Conservation (phyloP, 2,888 invertebrate species). For the Synergus laeviventris region DNA sequence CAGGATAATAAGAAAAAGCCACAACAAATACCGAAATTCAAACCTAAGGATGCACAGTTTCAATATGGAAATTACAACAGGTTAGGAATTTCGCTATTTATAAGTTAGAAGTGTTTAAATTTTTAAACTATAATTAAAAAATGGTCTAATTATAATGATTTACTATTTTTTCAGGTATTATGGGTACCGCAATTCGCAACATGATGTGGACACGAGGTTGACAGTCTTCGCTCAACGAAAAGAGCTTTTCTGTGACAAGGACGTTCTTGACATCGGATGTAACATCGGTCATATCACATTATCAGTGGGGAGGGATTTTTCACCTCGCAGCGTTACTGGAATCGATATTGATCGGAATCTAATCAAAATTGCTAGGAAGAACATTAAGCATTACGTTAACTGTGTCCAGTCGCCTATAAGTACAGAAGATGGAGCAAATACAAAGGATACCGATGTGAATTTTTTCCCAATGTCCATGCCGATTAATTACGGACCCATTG, state of each 20-base stretch:
- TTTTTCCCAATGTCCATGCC: slow-evolving; percentile 93
- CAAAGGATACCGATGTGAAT: slow-evolving; percentile 67
- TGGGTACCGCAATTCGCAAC: slow-evolving; percentile 92
- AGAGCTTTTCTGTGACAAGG: slow-evolving; percentile 91
- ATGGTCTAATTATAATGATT: background rate
- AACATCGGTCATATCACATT: slow-evolving; percentile 97
- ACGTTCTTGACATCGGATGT: slow-evolving; percentile 97
- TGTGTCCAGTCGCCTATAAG: slow-evolving; percentile 74
- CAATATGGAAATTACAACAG: slow-evolving; percentile 98
- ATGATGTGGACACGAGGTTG: slow-evolving; percentile 89
- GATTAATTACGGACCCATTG: slow-evolving; percentile 89
- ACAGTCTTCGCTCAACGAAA: slow-evolving; percentile 87
- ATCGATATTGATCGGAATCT: slow-evolving; percentile 96
- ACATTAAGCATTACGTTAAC: slow-evolving; percentile 83
- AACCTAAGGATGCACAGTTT: slow-evolving; percentile 87
- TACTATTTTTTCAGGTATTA: slow-evolving; percentile 81
- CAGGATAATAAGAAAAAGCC: slow-evolving; percentile 73
- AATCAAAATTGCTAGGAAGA: slow-evolving; percentile 86
- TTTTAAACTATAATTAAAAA: too few species aligned
- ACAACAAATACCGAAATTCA: slow-evolving; percentile 79
- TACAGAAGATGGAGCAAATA: slow-evolving; percentile 60
- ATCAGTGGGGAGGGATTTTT: slow-evolving; percentile 90
- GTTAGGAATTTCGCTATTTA: slow-evolving; percentile 45
- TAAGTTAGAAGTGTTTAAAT: too few species aligned
- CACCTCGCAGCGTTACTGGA: slow-evolving; percentile 91